phyloP scores from a whole-genome alignment of 2,888 invertebrate species.

The Lithophane semibrunnea region DNA sequence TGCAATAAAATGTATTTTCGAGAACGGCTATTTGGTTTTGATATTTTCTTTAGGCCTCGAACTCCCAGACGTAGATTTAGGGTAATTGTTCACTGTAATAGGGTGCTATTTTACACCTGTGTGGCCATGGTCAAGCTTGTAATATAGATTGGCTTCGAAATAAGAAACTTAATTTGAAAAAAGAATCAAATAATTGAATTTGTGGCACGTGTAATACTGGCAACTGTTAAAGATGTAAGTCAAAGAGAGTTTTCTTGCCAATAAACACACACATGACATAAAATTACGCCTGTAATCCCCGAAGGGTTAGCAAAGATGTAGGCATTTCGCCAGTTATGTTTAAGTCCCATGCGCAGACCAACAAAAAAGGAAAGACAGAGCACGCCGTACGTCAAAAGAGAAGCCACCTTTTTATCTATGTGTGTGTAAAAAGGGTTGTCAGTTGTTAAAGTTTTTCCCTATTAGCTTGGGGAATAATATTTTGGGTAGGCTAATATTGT shows the following conservation, averaged over 20 bases:
- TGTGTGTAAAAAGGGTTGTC: too few relatives aligned
- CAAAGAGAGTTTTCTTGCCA: background rate
- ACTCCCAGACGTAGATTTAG: background rate
- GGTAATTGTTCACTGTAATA: background rate
- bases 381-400: too few relatives aligned
- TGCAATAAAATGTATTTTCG: slow-evolving; percentile 16
- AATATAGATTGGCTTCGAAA: background rate
- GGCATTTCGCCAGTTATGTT: background rate
- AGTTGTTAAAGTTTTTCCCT: too few relatives aligned
- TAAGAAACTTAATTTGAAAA: background rate
- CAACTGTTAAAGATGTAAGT: background rate
- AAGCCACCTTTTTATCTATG: too few relatives aligned
- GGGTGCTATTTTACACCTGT: background rate
- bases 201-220: background rate
- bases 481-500: too few relatives aligned
- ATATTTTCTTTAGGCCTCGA: background rate
- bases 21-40: background rate
- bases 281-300: too few relatives aligned
- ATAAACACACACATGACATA: background rate
- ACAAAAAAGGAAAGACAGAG: too few relatives aligned
- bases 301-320: background rate
- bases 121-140: background rate
- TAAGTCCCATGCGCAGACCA: too few relatives aligned
- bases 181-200: background rate
- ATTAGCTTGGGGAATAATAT: too few relatives aligned